Percentiles rank a stretch among this genome's conserved stretches.
Conservation (phyloP, 2,797 vertebrate species). For the Spinibarbus caldwelli region DNA sequence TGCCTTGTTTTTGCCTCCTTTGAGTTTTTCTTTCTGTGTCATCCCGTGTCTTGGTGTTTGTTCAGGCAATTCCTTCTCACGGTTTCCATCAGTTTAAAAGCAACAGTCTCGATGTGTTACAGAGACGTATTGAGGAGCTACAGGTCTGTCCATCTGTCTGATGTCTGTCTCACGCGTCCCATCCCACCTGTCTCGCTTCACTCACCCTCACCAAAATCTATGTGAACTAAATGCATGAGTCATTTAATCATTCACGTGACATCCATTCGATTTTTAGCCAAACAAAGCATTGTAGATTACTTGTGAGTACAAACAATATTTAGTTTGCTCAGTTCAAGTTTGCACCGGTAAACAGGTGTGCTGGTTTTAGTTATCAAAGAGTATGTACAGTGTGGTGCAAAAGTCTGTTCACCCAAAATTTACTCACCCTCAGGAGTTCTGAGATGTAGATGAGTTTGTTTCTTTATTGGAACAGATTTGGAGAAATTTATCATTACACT, state of each 20-base stretch:
- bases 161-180: slow-evolving; percentile 66
- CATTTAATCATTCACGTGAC: slow-evolving; percentile 65
- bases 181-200: slow-evolving; percentile 66
- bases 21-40: slow-evolving; percentile 68
- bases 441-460: background rate
- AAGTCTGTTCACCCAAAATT: background rate
- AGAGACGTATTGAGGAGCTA: slow-evolving; percentile 85
- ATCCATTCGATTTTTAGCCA: slow-evolving; percentile 55
- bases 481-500: background rate
- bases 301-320: background rate
- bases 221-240: slow-evolving; percentile 79
- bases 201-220: slow-evolving; percentile 68
- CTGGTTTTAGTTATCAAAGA: background rate
- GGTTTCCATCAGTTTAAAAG: slow-evolving; percentile 90
- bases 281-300: background rate
- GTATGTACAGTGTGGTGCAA: background rate
- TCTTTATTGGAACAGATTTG: background rate
- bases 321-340: background rate
- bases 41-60: slow-evolving; percentile 72
- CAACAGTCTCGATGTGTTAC: slow-evolving; percentile 85
- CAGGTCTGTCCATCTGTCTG: slow-evolving; percentile 86
- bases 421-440: background rate
- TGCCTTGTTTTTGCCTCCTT: slow-evolving; percentile 67
- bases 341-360: background rate
- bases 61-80: slow-evolving; percentile 82